Percentiles rank a stretch among this genome's conserved stretches.
phyloP scores from a whole-genome alignment of 92 coral and sea anemone species.

The Meandrina meandrites region DNA sequence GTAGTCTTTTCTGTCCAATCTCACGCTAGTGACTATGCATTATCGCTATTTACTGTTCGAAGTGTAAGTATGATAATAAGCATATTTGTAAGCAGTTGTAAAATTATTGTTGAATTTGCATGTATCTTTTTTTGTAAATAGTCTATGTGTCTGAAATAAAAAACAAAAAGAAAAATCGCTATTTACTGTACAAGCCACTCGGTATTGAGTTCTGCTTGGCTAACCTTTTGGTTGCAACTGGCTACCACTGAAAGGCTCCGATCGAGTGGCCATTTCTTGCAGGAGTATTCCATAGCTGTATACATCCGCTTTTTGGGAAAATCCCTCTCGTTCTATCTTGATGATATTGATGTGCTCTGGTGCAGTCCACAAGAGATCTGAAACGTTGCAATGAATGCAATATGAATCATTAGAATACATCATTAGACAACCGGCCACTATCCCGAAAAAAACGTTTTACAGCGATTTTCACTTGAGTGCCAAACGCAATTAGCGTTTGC shows the following conservation, averaged over 20 bases:
- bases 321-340: constrained; percentile 60
- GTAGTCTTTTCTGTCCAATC: no score
- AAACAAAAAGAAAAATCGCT: no score
- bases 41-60: no score
- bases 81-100: no score
- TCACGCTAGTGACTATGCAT: no score
- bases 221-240: constrained; percentile 19
- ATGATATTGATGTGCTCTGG: constrained; percentile 77
- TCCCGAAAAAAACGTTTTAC: no score
- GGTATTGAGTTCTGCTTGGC: background rate
- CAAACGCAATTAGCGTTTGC: no score
- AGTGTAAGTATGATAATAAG: no score
- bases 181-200: background rate
- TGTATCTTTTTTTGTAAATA: no score
- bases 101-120: no score
- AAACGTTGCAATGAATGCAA: background rate
- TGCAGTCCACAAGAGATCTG: constrained; percentile 78
- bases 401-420: background rate
- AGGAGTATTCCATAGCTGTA: constrained; percentile 73
- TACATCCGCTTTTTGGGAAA: constrained; percentile 77
- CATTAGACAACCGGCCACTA: background rate
- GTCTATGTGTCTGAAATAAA: no score
- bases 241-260: constrained; percentile 27
- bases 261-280: constrained; percentile 53
- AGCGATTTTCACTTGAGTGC: no score